Conservation (phyloP, 2,797 vertebrate genomes). For the Gambusia yucatana region DNA sequence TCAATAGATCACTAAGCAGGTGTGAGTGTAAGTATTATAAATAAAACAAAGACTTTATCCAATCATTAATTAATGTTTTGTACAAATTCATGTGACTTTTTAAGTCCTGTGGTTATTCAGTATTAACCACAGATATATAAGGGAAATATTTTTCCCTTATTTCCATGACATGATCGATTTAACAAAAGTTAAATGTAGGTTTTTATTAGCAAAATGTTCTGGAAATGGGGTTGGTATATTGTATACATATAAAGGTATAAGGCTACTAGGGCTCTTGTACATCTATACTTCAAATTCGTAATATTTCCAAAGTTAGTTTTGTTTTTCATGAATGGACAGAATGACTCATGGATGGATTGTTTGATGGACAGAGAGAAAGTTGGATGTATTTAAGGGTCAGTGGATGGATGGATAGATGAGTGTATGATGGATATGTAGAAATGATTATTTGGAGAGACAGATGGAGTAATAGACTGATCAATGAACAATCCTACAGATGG, state of each 20-base stretch:
- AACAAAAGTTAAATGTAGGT: background rate
- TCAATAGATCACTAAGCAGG: too few relatives aligned
- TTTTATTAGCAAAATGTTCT: background rate
- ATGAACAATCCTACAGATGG: background rate
- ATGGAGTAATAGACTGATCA: background rate
- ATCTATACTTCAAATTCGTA: background rate
- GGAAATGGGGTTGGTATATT: slow-evolving; percentile 4
- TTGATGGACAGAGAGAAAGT: background rate
- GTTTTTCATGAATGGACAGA: background rate
- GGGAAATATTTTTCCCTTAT: too few relatives aligned
- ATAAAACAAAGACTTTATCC: background rate
- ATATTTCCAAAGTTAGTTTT: too few relatives aligned
- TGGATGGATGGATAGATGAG: background rate
- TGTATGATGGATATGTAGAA: background rate
- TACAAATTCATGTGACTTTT: background rate
- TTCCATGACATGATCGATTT: background rate
- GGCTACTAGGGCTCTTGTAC: slow-evolving; percentile 9
- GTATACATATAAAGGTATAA: slow-evolving; percentile 41
- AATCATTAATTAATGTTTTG: background rate
- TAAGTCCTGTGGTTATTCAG: background rate
- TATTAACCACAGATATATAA: background rate
- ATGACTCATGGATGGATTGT: background rate
- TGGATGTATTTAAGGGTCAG: background rate
- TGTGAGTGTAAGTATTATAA: background rate
- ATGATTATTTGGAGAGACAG: background rate